Evolutionary conservation across 2,888 invertebrate genomes (phyloP).

Genomic region (Lepeophtheirus nordmannii): DNA sequence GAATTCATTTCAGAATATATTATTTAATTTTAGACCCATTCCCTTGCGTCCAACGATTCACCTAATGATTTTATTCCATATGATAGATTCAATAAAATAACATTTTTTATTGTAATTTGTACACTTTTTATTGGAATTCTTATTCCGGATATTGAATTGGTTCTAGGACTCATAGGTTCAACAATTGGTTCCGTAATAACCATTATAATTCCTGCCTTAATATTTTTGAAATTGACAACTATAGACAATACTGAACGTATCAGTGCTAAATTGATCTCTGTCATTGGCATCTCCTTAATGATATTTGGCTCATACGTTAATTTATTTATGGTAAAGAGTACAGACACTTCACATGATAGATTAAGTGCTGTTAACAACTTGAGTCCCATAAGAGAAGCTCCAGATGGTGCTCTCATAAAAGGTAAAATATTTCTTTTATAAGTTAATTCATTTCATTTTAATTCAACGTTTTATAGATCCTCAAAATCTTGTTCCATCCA

Average conservation of each 20-base stretch:
- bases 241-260: constrained; percentile 68
- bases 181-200: constrained; percentile 88
- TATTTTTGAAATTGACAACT: constrained; percentile 66
- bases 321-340: constrained; percentile 51
- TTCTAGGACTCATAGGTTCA: constrained; percentile 81
- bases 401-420: not conserved
- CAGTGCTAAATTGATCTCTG: constrained; percentile 62
- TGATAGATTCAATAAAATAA: constrained; percentile 62
- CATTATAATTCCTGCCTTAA: constrained; percentile 75
- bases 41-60: not conserved
- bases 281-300: constrained; percentile 70
- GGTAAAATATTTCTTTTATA: not conserved
- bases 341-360: not conserved
- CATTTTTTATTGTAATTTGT: constrained; percentile 55
- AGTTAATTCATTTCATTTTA: not conserved
- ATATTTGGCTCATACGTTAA: constrained; percentile 80
- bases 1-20: not conserved
- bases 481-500: not conserved
- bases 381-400: not conserved
- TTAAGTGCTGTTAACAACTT: not conserved
- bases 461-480: not conserved
- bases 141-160: constrained; percentile 83
- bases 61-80: constrained; percentile 55
- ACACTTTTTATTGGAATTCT: constrained; percentile 65
- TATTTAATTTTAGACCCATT: not conserved